A percentile compares a stretch with the other conserved stretches of the same genome.
phyloP scores from a whole-genome alignment of 2,888 invertebrate species.

The Ormyrus pomaceus region DNA sequence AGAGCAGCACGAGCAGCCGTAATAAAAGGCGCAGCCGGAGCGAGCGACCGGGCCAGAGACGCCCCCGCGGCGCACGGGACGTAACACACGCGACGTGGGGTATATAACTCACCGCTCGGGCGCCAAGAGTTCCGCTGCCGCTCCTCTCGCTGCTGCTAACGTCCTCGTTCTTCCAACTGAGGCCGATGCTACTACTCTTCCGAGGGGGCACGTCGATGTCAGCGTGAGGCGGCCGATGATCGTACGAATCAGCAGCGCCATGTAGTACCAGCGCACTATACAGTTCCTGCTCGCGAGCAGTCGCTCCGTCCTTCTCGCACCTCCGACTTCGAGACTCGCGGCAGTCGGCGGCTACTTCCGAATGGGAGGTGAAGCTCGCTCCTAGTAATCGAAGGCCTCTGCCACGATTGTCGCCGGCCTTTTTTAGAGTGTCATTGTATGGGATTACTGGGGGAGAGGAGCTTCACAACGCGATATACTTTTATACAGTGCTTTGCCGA shows the following conservation, averaged over 20 bases:
- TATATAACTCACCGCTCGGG: constrained; percentile 25
- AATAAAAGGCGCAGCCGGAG: not conserved
- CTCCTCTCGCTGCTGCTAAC: too few relatives aligned
- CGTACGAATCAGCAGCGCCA: constrained; percentile 41
- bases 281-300: not conserved
- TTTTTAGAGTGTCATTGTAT: too few relatives aligned
- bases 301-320: not conserved
- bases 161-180: too few relatives aligned
- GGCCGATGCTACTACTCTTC: not conserved
- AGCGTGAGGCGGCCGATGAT: not conserved
- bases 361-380: too few relatives aligned
- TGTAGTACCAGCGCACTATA: constrained; percentile 36
- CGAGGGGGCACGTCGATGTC: not conserved
- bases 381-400: too few relatives aligned
- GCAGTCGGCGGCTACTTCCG: too few relatives aligned
- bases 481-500: too few relatives aligned
- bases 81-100: not conserved
- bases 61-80: not conserved
- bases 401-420: too few relatives aligned
- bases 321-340: not conserved
- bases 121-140: too few relatives aligned
- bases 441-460: too few relatives aligned
- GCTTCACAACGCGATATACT: too few relatives aligned
- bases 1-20: not conserved
- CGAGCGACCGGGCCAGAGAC: constrained; percentile 18